Conservation (phyloP, 2,888 invertebrate genomes). For the Eilema depressum region DNA sequence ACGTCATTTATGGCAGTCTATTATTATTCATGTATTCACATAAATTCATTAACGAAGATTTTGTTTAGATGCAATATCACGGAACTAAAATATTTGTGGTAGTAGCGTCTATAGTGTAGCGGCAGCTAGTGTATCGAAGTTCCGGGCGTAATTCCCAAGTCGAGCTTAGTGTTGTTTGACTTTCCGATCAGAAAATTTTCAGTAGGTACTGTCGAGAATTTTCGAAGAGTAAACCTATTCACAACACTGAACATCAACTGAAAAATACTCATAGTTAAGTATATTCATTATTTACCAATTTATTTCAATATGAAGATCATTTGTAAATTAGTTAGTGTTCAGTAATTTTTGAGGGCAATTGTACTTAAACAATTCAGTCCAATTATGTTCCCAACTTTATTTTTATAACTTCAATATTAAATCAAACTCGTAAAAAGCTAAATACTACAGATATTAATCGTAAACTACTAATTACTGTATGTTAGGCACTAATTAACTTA, state of each 20-base stretch:
- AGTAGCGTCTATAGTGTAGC: too few species aligned
- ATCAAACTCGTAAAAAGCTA: slow-evolving; percentile 25
- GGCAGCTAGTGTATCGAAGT: not conserved
- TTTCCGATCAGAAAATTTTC: not conserved
- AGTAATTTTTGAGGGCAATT: too few species aligned
- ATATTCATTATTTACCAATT: too few species aligned
- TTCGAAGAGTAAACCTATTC: not conserved
- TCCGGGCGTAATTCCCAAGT: not conserved
- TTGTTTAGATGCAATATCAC: not conserved
- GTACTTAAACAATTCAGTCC: slow-evolving; percentile 1
- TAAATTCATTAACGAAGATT: not conserved
- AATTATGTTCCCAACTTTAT: slow-evolving; percentile 7
- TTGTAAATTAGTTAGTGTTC: too few species aligned
- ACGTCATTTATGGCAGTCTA: slow-evolving; percentile 9
- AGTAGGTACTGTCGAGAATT: not conserved
- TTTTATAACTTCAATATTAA: slow-evolving; percentile 12
- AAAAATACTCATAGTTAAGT: too few species aligned
- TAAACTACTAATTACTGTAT: slow-evolving; percentile 19
- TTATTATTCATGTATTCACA: not conserved
- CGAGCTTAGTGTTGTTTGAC: not conserved
- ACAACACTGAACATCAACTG: not conserved
- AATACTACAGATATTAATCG: slow-evolving; percentile 31
- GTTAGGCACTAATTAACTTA: slow-evolving; percentile 40
- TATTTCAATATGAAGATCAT: too few species aligned
- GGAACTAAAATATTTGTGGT: not conserved